These are phyloP conservation scores for Digitonthophagus gazella DNA, from an alignment of 2,888 invertebrate genomes.

Conservation along the genomic window DNA sequence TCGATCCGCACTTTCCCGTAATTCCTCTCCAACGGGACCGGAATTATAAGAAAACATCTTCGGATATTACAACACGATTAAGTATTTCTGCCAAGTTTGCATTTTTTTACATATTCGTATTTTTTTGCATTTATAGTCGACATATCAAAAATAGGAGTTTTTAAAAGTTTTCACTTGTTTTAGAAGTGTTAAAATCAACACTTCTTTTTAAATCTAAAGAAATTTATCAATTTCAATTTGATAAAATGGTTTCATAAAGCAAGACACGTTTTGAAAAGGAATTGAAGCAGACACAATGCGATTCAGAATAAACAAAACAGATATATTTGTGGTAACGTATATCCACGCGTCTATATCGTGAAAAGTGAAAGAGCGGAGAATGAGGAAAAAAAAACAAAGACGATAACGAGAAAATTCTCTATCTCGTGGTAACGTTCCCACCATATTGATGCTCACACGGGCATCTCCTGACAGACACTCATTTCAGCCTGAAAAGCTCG, in stretches of 20 bases:
- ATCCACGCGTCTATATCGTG: conserved; percentile 21
- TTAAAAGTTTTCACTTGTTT: too few species aligned
- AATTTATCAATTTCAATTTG: too few species aligned
- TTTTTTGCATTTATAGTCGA: too few species aligned
- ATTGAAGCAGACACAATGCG: not conserved
- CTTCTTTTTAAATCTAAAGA: too few species aligned
- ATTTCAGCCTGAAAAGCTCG: conserved; percentile 2
- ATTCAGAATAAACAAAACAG: conserved; percentile 21
- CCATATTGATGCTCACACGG: conserved; percentile 3
- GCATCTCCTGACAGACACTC: not conserved
- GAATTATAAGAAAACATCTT: not conserved
- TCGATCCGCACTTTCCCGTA: not conserved
- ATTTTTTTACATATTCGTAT: not conserved
- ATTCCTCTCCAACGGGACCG: not conserved
- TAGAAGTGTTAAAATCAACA: too few species aligned
- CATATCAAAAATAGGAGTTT: too few species aligned
- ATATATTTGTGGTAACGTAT: conserved; percentile 27
- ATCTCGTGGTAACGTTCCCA: not conserved
- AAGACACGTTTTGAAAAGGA: not conserved
- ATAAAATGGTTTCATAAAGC: not conserved
- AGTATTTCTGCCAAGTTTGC: not conserved
- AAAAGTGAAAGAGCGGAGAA: conserved; percentile 25
- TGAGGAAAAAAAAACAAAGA: conserved; percentile 21
- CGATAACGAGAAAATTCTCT: not conserved
- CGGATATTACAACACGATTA: not conserved